Evolutionary conservation across 2,888 invertebrate genomes (phyloP).

Genomic region (Adela reaumurella): DNA sequence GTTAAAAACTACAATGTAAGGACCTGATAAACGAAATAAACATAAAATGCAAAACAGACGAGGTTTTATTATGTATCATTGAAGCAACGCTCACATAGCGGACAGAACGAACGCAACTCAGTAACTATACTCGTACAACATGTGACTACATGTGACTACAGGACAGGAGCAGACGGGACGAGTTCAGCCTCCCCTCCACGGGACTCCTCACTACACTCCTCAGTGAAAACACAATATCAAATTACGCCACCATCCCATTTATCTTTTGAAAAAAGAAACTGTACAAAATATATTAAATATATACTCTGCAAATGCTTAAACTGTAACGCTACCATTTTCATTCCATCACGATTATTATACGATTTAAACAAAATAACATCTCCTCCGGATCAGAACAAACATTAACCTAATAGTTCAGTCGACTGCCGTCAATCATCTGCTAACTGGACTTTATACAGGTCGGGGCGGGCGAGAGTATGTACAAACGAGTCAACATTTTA

Average conservation of each 20-base stretch:
- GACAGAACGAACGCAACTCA: constrained; percentile 15
- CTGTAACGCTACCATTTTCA: constrained; percentile 52
- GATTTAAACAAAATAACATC: constrained; percentile 55
- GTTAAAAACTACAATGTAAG: constrained; percentile 22
- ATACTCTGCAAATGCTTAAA: constrained; percentile 58
- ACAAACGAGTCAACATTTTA: constrained; percentile 29
- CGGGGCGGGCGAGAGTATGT: constrained; percentile 3
- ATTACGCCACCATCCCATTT: constrained; percentile 54
- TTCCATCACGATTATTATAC: constrained; percentile 54
- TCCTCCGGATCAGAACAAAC: constrained; percentile 51
- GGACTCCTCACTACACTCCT: constrained; percentile 40
- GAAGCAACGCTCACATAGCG: constrained; percentile 16
- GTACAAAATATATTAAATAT: constrained; percentile 60
- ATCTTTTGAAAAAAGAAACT: constrained; percentile 59
- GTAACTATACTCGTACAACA: no score
- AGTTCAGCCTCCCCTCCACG: constrained; percentile 11
- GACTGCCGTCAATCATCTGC: background rate
- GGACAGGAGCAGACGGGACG: background rate
- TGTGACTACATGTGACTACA: no score
- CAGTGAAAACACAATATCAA: constrained; percentile 51
- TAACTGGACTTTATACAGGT: constrained; percentile 2
- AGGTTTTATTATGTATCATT: background rate
- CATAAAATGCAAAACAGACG: constrained; percentile 23
- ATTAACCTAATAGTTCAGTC: constrained; percentile 27
- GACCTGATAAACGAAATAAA: constrained; percentile 55